A percentile compares a stretch with the other conserved stretches of the same genome.
phyloP scores from a whole-genome alignment of 2,113 vertebrate species.

The Macrotus californicus region DNA sequence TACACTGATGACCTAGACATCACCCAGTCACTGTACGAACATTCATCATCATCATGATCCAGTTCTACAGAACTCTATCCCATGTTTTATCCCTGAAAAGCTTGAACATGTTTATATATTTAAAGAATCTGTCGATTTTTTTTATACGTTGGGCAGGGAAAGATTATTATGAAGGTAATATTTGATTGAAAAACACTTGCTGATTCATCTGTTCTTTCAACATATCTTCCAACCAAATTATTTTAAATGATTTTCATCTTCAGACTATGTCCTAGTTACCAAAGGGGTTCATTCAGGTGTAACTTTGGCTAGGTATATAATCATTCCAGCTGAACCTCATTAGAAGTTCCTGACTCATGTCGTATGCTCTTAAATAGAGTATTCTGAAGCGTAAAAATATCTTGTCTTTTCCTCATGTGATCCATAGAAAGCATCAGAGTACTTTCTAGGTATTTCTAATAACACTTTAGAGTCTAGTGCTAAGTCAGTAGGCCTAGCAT shows the following conservation, averaged over 20 bases:
- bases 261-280: not conserved
- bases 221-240: not conserved
- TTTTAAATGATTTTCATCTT: conserved; percentile 21
- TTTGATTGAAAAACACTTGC: not conserved
- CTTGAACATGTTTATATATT: not conserved
- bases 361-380: not conserved
- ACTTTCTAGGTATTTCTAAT: not conserved
- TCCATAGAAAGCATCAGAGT: not conserved
- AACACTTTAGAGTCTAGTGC: not conserved
- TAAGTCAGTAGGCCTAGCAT: not conserved
- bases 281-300: not conserved
- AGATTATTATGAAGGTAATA: not conserved
- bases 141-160: not conserved
- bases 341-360: not conserved
- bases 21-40: not conserved
- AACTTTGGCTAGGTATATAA: not conserved
- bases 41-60: not conserved
- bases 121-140: not conserved
- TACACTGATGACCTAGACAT: not conserved
- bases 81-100: not conserved
- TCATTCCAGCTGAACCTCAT: not conserved
- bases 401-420: not conserved
- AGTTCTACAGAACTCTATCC: not conserved
- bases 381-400: not conserved
- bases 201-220: not conserved